Evolutionary conservation across 2,113 vertebrate species (phyloP), one percentile per base, ranked within the genome.

Genomic region (Willisornis vidua): DNA sequence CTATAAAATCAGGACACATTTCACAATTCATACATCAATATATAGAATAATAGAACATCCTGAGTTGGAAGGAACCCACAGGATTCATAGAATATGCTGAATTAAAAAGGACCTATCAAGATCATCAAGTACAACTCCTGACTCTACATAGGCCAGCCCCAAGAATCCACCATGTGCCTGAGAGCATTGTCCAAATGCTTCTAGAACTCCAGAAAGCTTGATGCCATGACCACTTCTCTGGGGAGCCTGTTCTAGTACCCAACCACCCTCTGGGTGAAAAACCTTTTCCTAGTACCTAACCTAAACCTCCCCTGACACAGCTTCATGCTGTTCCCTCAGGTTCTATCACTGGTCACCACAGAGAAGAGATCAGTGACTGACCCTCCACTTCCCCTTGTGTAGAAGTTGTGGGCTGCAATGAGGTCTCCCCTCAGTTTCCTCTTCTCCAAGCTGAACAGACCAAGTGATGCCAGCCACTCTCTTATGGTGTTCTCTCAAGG

Each of bases 391-490:
- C 55, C 13, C 41, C 41, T 82, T n/a, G 19, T 0, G 0, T 67
- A 10, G 54, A 61, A 48, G 19, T 0, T 62, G 29, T 35, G 13
- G 13, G 12, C 48, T 68, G 39, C 29, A 29, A 1, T 26, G 48
- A 68, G 46, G 6, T 48, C 9, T 82, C 2, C 3, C 29, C 24
- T 68, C 54, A 48, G 5, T 48, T 62, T 46, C 28, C 37, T 45
- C 41, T 41, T 45, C 22, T 51, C 19, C 54, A 48, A 28, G 7
- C 29, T 48, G 55, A 89, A 26, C n/a, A 54, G 17, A 22, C 3
- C 46, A 8, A 61, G 13, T 31, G n/a, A 0, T 3, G 14, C 48
- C 54, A 48, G 46, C 33, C 0, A 0, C 0, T 55, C 24, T 20
- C 29, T 11, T 4, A 49, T 0, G 0, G 14, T 23, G 45, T 5